These are phyloP conservation scores for Prorops nasuta DNA, from an alignment of 1,140 invertebrate genomes.

Conservation along the genomic window DNA sequence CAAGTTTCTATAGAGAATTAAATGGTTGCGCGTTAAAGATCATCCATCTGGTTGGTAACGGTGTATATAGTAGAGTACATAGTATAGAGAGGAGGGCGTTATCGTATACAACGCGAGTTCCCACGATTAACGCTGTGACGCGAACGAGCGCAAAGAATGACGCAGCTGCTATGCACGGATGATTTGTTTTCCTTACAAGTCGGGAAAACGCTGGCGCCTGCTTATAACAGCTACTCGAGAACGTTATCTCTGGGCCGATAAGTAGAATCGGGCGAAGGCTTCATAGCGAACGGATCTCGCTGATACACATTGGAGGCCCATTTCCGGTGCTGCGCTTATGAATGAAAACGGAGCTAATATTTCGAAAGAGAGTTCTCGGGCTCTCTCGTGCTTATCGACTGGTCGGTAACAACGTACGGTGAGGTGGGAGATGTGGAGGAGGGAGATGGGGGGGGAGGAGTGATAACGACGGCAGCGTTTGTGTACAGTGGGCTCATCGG, in stretches of 20 bases:
- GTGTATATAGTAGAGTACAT: no score
- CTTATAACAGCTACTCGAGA: slow-evolving; percentile 17
- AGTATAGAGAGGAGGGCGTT: no score
- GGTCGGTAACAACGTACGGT: slow-evolving; percentile 2
- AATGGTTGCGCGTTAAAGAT: no score
- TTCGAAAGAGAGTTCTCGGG: slow-evolving; percentile 21
- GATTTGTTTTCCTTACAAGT: slow-evolving; percentile 9
- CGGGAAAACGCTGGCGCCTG: slow-evolving; percentile 19
- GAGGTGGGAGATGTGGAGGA: slow-evolving; percentile 10
- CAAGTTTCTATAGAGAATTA: no score
- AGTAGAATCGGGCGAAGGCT: slow-evolving; percentile 17
- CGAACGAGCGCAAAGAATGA: no score
- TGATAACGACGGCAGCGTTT: slow-evolving; percentile 29
- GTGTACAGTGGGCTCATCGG: slow-evolving; percentile 29
- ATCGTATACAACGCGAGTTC: no score
- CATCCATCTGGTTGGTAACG: no score
- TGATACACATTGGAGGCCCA: no score
- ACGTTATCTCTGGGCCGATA: slow-evolving; percentile 27
- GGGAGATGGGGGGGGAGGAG: slow-evolving; percentile 5
- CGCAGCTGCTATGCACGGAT: slow-evolving; percentile 7
- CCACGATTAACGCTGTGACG: no score
- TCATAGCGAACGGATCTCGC: not conserved
- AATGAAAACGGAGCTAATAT: slow-evolving; percentile 25
- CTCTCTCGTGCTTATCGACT: slow-evolving; percentile 10
- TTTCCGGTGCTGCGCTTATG: slow-evolving; percentile 22